These are phyloP conservation scores for Threskiornis aethiopicus DNA, from an alignment of 2,797 vertebrate species.

Conservation along the genomic window DNA sequence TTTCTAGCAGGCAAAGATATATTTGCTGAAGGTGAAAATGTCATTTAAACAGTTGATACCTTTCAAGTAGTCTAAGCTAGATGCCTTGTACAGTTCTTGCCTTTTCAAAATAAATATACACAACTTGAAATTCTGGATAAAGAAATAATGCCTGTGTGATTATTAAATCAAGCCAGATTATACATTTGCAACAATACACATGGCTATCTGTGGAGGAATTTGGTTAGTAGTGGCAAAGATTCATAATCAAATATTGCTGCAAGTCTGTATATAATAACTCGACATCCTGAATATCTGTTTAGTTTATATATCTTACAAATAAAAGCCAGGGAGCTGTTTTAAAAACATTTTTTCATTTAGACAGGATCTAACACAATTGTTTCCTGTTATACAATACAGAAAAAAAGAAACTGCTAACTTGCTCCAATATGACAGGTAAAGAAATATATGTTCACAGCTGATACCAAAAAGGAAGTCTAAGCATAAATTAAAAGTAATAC, in stretches of 20 bases:
- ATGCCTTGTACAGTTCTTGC: background rate
- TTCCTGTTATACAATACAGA: background rate
- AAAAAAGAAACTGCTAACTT: background rate
- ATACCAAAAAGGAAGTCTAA: background rate
- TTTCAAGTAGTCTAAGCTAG: constrained; percentile 57
- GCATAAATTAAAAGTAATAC: background rate
- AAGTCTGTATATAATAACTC: background rate
- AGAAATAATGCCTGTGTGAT: background rate
- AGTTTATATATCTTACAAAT: background rate
- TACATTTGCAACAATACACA: background rate
- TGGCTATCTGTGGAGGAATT: background rate
- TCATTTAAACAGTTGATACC: constrained; percentile 71
- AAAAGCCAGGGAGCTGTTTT: background rate
- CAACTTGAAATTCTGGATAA: background rate
- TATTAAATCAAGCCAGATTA: background rate
- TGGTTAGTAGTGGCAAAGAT: background rate
- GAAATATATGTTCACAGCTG: background rate
- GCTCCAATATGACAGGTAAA: background rate
- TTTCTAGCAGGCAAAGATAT: constrained; percentile 61
- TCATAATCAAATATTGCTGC: background rate
- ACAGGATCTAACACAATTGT: background rate
- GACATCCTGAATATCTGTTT: background rate
- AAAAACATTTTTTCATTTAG: background rate
- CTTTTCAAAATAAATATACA: constrained; percentile 21
- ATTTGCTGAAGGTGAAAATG: constrained; percentile 75